Conservation (phyloP, 2,888 invertebrate species). For the Graphium colonna region DNA sequence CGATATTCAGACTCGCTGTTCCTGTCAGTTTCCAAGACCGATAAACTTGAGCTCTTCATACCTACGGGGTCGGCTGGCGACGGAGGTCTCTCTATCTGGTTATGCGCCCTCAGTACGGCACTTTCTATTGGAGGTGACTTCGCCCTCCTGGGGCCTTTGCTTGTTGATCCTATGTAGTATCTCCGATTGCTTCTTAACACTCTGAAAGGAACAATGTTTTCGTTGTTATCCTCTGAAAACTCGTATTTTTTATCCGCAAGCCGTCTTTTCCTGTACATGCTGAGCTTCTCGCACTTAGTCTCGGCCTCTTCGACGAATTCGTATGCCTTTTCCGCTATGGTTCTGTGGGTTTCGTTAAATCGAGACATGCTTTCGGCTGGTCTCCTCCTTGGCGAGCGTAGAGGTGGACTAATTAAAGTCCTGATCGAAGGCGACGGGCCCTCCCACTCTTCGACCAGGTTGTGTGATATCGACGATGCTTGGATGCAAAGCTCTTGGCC, state of each 20-base stretch:
- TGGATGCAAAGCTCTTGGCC: conserved; percentile 72
- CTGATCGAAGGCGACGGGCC: conserved; percentile 70
- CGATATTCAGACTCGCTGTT: conserved; percentile 73
- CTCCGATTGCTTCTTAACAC: conserved; percentile 79
- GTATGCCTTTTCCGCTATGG: conserved; percentile 86
- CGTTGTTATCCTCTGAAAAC: conserved; percentile 89
- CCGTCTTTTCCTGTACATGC: conserved; percentile 89
- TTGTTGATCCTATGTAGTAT: conserved; percentile 67
- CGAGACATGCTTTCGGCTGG: conserved; percentile 76
- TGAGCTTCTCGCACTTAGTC: conserved; percentile 91
- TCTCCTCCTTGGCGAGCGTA: conserved; percentile 66
- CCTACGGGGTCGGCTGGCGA: conserved; percentile 54
- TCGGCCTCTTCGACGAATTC: conserved; percentile 92
- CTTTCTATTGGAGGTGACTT: conserved; percentile 67
- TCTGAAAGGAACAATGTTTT: conserved; percentile 83
- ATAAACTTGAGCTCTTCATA: conserved; percentile 46
- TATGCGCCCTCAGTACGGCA: conserved; percentile 67
- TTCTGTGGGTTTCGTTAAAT: conserved; percentile 75
- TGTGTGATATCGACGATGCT: conserved; percentile 68
- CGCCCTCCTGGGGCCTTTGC: conserved; percentile 52
- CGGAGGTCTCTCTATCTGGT: conserved; percentile 62
- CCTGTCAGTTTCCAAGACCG: conserved; percentile 55
- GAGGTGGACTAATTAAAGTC: conserved; percentile 69
- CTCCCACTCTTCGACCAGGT: conserved; percentile 77
- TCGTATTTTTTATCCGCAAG: conserved; percentile 95